A percentile compares a stretch with the other conserved stretches of the same genome.
phyloP scores from a whole-genome alignment of 2,888 invertebrate species.

The Drosophila aldrichi region DNA sequence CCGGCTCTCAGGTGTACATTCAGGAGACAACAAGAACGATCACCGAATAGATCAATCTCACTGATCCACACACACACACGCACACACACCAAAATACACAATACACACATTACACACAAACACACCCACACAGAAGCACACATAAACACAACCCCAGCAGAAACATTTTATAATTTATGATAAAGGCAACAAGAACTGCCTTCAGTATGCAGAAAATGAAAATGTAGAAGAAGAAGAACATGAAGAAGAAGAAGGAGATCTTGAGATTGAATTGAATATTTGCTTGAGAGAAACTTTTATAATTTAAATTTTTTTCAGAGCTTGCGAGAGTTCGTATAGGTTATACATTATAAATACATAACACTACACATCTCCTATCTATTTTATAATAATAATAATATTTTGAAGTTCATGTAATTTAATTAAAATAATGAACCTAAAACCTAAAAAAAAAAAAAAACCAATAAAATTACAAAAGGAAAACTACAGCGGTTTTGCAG shows the following conservation, averaged over 20 bases:
- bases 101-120: conserved; percentile 6
- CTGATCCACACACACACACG: conserved; percentile 34
- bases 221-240: conserved; percentile 12
- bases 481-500: conserved; percentile 48
- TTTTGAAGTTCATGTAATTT: conserved; percentile 84
- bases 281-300: conserved; percentile 66
- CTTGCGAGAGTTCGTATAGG: conserved; percentile 76
- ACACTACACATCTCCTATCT: conserved; percentile 79
- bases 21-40: conserved; percentile 91
- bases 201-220: conserved; percentile 29
- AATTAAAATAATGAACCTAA: conserved; percentile 83
- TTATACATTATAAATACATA: conserved; percentile 78
- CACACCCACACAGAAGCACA: conserved; percentile 23
- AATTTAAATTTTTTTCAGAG: conserved; percentile 68
- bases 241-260: conserved; percentile 14
- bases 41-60: conserved; percentile 82
- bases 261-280: conserved; percentile 32
- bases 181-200: conserved; percentile 43
- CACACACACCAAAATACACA: no score
- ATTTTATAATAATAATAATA: conserved; percentile 72
- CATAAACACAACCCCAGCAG: conserved; percentile 17
- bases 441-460: conserved; percentile 68
- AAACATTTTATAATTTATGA: conserved; percentile 52
- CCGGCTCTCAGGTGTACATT: conserved; percentile 95
- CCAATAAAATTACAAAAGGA: conserved; percentile 57